Percentiles rank a stretch among this genome's conserved stretches.
Conservation (phyloP, 1,140 invertebrate species). For the Drosophila sucinea region DNA sequence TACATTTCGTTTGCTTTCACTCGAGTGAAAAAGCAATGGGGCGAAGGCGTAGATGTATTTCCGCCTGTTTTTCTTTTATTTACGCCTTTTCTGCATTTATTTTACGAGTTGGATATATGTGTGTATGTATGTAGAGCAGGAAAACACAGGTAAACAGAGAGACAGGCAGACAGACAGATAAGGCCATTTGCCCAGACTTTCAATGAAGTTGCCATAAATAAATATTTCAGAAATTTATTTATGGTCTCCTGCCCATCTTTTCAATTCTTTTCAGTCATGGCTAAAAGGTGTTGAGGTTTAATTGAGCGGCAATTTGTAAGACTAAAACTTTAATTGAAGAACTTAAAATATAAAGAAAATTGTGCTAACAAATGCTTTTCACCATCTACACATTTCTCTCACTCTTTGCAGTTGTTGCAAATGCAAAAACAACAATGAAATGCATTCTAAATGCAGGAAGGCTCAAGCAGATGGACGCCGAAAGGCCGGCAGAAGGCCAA, state of each 20-base stretch:
- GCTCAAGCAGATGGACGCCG: constrained; percentile 79
- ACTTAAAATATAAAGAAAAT: not conserved
- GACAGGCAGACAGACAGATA: constrained; percentile 9
- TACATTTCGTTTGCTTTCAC: constrained; percentile 49
- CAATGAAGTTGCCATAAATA: constrained; percentile 28
- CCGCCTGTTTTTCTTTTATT: constrained; percentile 25
- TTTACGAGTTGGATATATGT: constrained; percentile 25
- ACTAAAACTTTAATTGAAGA: constrained; percentile 6
- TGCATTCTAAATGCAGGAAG: constrained; percentile 90
- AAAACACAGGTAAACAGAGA: constrained; percentile 2
- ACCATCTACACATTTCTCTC: not conserved
- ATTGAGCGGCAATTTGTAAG: constrained; percentile 11
- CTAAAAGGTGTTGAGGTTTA: constrained; percentile 16
- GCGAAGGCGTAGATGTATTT: constrained; percentile 40
- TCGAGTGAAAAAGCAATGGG: constrained; percentile 22
- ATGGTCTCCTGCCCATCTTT: constrained; percentile 23
- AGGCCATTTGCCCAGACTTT: constrained; percentile 10
- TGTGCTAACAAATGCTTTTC: not conserved
- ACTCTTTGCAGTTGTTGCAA: constrained; percentile 54
- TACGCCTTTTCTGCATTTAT: constrained; percentile 40
- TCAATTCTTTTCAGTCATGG: constrained; percentile 21
- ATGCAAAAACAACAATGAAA: constrained; percentile 82
- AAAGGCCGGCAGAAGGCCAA: constrained; percentile 22
- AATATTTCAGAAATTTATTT: constrained; percentile 51
- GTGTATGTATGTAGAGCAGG: constrained; percentile 4